These are phyloP conservation scores for Pagrus major DNA, from an alignment of 2,113 vertebrate species.

Conservation along the genomic window DNA sequence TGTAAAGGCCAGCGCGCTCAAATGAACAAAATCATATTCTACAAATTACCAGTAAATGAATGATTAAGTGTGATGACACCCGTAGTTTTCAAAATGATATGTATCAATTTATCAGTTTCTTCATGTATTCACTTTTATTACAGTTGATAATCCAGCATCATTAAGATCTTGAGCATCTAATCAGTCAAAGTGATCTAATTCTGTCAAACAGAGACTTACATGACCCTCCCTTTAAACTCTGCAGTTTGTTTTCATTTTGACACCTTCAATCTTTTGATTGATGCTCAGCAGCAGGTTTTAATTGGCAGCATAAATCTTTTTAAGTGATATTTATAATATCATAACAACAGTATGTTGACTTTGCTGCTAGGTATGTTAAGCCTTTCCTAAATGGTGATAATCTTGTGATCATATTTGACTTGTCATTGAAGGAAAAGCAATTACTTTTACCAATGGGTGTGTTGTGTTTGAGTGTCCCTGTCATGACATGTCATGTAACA, in stretches of 20 bases:
- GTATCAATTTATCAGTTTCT: background rate
- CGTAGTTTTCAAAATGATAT: background rate
- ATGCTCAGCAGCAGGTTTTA: background rate
- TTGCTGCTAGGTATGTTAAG: background rate
- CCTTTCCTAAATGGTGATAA: background rate
- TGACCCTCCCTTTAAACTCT: background rate
- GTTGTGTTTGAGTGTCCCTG: too few species aligned
- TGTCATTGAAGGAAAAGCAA: too few species aligned
- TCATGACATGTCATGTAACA: too few species aligned
- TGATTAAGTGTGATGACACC: background rate
- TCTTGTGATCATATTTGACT: background rate
- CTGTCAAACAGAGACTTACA: slow-evolving; percentile 4
- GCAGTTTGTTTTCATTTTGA: slow-evolving; percentile 11
- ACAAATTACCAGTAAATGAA: background rate
- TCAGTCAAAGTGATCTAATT: slow-evolving; percentile 39
- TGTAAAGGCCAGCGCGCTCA: background rate
- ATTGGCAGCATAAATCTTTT: slow-evolving; percentile 8
- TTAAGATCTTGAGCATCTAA: slow-evolving; percentile 29
- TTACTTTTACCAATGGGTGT: too few species aligned
- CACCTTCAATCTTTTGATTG: slow-evolving; percentile 9
- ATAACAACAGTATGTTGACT: background rate
- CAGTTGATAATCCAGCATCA: slow-evolving; percentile 2
- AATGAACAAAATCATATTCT: slow-evolving; percentile 7
- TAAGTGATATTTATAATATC: background rate
- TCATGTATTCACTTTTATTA: background rate